Evolutionary conservation across 2,888 invertebrate genomes (phyloP), one percentile per base, ranked within the genome.

Genomic region (Coronaproctus castanopsis): DNA sequence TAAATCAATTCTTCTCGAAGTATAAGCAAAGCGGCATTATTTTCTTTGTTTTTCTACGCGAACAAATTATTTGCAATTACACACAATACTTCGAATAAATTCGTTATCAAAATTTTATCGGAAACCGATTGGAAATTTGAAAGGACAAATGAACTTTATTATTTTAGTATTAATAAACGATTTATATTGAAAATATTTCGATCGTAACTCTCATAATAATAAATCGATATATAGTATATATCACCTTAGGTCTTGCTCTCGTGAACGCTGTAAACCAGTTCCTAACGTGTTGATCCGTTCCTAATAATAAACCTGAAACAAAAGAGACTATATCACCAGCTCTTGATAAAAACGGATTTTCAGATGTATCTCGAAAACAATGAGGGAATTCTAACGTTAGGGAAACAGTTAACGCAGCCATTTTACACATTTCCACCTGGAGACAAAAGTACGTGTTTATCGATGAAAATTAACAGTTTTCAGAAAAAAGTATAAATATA

Each of bases 201-300:
- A n/a, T n/a, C n/a, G n/a, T n/a, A n/a, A n/a, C n/a, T n/a, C n/a
- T n/a, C n/a, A n/a, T n/a, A n/a, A n/a, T n/a, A n/a, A n/a, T n/a
- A n/a, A n/a, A n/a, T n/a, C 52, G 20, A 50, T 21, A 49, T 21
- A 52, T 21, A 23, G 1, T 50, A n/a, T 22, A 55, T 21, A 14
- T 52, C 21, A 64, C 61, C 71, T 87, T 87, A 68, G 90, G 89
- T 0, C 87, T 85, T 66, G 85, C 87, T 60, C 92, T 80, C 54
- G 95, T 81, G 69, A 90, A 95, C 68, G 87, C 79, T 1, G 91
- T 89, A 71, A 95, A 91, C 95, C 95, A 96, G 58, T 84, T 85
- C 67, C 93, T 78, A 2, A 89, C 83, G 64, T 83, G 82, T 69
- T 87, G 87, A 72, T 95, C 93, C 68, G 86, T 89, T 19, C 95